Base-by-base conservation (phyloP, 2,797 vertebrate species). In the Malurus splendens region DNA sequence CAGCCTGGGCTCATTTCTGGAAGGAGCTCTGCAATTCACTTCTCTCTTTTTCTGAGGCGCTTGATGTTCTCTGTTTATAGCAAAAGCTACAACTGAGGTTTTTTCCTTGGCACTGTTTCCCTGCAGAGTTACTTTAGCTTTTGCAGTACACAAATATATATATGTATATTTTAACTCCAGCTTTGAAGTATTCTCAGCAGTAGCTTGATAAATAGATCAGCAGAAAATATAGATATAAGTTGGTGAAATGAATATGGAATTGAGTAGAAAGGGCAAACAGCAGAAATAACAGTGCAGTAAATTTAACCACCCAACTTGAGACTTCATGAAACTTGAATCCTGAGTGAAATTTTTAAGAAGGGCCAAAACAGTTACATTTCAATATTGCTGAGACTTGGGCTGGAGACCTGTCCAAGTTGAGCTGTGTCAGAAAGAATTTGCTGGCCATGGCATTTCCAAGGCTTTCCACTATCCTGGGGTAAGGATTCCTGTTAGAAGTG, bases 31-130 rank as follows among this genome's bases (percentile, higher is more conserved):
- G 86, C 8, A 18, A 77, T 94, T 96, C 82, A 65, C 27, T 93
- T 92, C 80, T 94, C 82, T 61, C 72, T 90, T 93, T 91, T 95
- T 90, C 83, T 87, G 93, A 87, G 92, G 59, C 0, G 1, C 92
- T 90, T 82, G 65, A 86, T 91, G 54, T 86, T 73, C 92, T 94
- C 90, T 91, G 89, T 95, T 96, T 95, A 90, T 93, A 95, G 88
- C 75, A 78, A 91, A 90, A 93, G 59, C 93, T 94, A 92, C 94
- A 92, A 90, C 72, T 67, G 80, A 82, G 54, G 39, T 51, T 80
- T 90, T 86, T 71, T 82, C 60, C 48, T 91, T 91, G 79, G 80
- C 89, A 57, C 50, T n/a, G 38, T 72, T 90, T 88, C 82, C 86
- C 50, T 88, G 64, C 82, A 73, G 87, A 91, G 61, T 86, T 89